Evolutionary conservation across 1,140 invertebrate species (phyloP), one percentile per base, ranked within the genome.

Genomic region (Sycophaga agraensis): DNA sequence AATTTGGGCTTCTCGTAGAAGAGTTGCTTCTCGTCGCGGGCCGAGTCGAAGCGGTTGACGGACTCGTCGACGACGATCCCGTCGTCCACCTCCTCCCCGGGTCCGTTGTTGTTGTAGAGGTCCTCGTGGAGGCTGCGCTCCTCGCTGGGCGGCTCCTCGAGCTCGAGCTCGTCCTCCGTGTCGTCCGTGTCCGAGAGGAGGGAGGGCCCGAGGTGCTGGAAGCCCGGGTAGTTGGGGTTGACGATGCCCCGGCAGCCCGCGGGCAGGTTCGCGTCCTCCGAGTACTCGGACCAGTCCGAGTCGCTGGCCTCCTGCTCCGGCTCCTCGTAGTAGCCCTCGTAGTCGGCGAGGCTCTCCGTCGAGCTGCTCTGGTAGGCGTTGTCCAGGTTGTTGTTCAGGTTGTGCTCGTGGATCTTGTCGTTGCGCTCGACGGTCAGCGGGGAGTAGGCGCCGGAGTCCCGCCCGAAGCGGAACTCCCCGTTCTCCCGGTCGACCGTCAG

Each of bases 151-250:
- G 51, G 26, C 8, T 11, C 9, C n/a, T 24, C 28, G 11, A 57
- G 35, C 0, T 80, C 74, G 50, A 72, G 71, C 40, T 82, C 80
- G 67, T 83, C 81, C 54, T 84, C 83, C 6, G 82, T 81, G 58
- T 81, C 73, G 40, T 84, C 83, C 21, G 79, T 81, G 61, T 84
- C 75, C 16, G 73, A 75, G 0, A 75, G 65, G 16, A 78, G 68
- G 1, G 73, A 72, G 2, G 77, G 74, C 4, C 73, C 79, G 12
- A 83, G 70, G 63, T 83, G 78, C 55, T 82, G 78, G 58, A 83
- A 83, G 72, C 89, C 89, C 8, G 89, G 89, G 76, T 91, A 91
- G 75, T 91, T 91, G 8, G 89, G 89, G 76, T 91, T 91, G 65
- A 89, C 86, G 59, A 91, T 90, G 42, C 89, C 88, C 63, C 88